phyloP scores from a whole-genome alignment of 1,140 invertebrate genomes.

The Leptopilina boulardi region DNA sequence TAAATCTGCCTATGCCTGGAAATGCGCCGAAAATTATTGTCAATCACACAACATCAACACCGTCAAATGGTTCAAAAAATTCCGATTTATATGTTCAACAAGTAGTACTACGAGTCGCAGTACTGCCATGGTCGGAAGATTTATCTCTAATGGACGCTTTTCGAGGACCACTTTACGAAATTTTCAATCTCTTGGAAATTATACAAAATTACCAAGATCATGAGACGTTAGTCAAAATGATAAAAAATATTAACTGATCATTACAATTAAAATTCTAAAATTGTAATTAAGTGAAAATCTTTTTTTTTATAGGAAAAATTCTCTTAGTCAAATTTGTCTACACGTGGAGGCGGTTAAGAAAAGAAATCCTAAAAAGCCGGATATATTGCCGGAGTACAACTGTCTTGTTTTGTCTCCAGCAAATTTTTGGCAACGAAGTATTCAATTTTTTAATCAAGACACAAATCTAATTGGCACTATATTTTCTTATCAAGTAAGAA shows the following conservation, averaged over 20 bases:
- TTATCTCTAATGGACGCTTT: constrained; percentile 92
- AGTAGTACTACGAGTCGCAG: constrained; percentile 82
- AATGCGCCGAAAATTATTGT: constrained; percentile 80
- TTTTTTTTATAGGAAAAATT: constrained; percentile 77
- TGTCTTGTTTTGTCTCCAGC: constrained; percentile 95
- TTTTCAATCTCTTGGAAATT: constrained; percentile 90
- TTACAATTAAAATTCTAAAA: too few species aligned
- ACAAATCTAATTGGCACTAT: constrained; percentile 87
- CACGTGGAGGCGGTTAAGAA: constrained; percentile 89
- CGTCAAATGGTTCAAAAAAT: constrained; percentile 71
- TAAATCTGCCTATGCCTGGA: constrained; percentile 88
- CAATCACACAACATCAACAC: constrained; percentile 61
- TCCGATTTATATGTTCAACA: constrained; percentile 90
- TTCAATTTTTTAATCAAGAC: constrained; percentile 85
- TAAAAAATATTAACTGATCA: too few species aligned
- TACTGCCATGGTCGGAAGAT: constrained; percentile 90
- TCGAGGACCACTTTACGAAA: constrained; percentile 89
- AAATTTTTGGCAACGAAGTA: constrained; percentile 93
- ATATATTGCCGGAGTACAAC: constrained; percentile 90
- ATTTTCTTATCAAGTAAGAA: constrained; percentile 86
- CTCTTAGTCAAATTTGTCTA: constrained; percentile 88
- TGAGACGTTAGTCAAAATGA: constrained; percentile 84
- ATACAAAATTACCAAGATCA: constrained; percentile 89
- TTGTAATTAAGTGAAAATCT: neutral
- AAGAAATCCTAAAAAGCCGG: constrained; percentile 75